Percentiles rank a stretch among this genome's conserved stretches.
Evolutionary conservation across 1,140 invertebrate species (phyloP).

Genomic region (Drosophila sturtevanti): DNA sequence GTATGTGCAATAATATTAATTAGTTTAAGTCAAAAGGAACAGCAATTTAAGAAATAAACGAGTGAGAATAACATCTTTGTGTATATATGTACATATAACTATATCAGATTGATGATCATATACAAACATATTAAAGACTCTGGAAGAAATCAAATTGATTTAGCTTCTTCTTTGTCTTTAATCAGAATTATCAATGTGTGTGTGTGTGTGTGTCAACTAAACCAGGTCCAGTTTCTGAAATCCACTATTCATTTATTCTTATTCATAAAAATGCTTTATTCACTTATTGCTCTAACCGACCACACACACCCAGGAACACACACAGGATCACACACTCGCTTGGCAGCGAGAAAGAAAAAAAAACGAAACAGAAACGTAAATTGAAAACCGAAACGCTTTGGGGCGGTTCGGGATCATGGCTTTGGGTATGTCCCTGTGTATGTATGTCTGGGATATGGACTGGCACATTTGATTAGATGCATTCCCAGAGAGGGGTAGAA

Average conservation of each 20-base stretch:
- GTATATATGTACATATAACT: no score
- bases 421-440: not conserved
- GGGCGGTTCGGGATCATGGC: slow-evolving; percentile 4
- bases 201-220: no score
- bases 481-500: not conserved
- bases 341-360: not conserved
- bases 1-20: no score
- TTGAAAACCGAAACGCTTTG: slow-evolving; percentile 14
- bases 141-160: no score
- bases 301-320: not conserved
- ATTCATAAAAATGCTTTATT: not conserved
- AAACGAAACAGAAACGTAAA: not conserved
- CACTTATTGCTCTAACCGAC: not conserved
- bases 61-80: no score
- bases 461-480: not conserved
- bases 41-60: no score
- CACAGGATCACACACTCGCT: slow-evolving; percentile 1
- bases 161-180: not conserved
- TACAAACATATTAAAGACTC: no score
- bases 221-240: no score
- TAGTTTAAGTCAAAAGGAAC: no score
- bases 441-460: not conserved
- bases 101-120: no score
- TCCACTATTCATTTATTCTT: no score
- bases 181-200: not conserved